Evolutionary conservation across 2,113 vertebrate genomes (phyloP).

Genomic region (Hippocampus guttulatus): DNA sequence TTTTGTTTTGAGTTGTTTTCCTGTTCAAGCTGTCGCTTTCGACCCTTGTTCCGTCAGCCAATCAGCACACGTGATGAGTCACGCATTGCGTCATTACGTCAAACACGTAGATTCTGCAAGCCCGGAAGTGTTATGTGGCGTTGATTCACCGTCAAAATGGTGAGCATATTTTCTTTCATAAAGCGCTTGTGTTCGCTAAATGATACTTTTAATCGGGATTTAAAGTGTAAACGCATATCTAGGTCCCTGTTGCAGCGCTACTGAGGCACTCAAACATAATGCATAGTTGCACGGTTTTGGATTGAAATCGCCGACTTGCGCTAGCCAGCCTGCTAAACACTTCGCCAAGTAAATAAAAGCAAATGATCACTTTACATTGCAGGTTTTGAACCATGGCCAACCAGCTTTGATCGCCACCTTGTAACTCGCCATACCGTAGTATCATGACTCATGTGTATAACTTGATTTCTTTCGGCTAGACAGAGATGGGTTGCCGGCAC

Average conservation of each 20-base stretch:
- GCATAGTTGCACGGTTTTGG: not conserved
- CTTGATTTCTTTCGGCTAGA: not conserved
- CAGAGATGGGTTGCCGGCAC: not conserved
- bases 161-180: conserved; percentile 31
- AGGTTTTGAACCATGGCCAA: not conserved
- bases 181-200: not conserved
- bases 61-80: conserved; percentile 16
- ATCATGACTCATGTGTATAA: not conserved
- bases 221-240: accelerated
- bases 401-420: accelerated
- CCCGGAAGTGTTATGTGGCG: conserved; percentile 72
- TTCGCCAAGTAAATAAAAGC: conserved; percentile 8
- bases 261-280: not conserved
- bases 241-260: not conserved
- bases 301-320: conserved; percentile 12
- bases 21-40: conserved; percentile 14
- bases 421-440: not conserved
- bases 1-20: not conserved
- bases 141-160: conserved; percentile 63
- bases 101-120: conserved; percentile 43
- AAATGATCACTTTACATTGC: not conserved
- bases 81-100: conserved; percentile 25
- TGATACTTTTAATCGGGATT: not conserved
- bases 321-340: conserved; percentile 28
- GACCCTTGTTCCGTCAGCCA: conserved; percentile 29